A percentile compares a stretch with the other conserved stretches of the same genome.
phyloP scores from a whole-genome alignment of 1,140 invertebrate genomes.

The Pollicipes pollicipes region DNA sequence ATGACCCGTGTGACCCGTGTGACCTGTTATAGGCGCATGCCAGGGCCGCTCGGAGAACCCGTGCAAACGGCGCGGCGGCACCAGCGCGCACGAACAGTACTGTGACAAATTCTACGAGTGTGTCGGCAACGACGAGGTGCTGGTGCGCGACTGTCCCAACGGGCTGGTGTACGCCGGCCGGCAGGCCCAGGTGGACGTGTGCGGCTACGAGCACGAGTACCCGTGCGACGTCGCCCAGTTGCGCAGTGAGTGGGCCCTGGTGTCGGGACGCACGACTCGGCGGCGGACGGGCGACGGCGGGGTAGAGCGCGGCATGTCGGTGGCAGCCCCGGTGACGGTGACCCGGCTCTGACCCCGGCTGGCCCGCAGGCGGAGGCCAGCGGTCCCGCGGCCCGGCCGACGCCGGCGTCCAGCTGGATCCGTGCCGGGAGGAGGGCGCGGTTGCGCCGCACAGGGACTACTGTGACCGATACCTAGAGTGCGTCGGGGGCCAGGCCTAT shows the following conservation, averaged over 20 bases:
- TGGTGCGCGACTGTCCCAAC: constrained; percentile 28
- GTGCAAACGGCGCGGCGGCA: constrained; percentile 20
- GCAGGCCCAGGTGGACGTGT: constrained; percentile 24
- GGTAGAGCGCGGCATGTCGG: constrained; percentile 5
- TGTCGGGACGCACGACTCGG: neutral
- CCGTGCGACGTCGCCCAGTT: constrained; percentile 25
- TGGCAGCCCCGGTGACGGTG: constrained; percentile 1
- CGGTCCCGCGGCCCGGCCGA: constrained; percentile 17
- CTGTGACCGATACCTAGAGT: constrained; percentile 77
- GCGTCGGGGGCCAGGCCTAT: constrained; percentile 52
- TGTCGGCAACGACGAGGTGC: constrained; percentile 21
- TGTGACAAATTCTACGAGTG: constrained; percentile 32
- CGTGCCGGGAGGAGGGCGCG: constrained; percentile 52
- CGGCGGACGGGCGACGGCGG: neutral
- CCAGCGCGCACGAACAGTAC: constrained; percentile 24
- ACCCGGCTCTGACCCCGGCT: neutral
- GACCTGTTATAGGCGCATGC: neutral
- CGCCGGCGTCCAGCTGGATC: constrained; percentile 43
- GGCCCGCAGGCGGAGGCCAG: constrained; percentile 6
- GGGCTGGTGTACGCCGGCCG: constrained; percentile 27
- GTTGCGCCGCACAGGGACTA: constrained; percentile 57
- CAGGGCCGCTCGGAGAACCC: constrained; percentile 10
- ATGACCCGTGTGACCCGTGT: neutral
- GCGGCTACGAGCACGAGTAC: constrained; percentile 30
- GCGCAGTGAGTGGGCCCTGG: constrained; percentile 22